Evolutionary conservation across 2,113 vertebrate genomes (phyloP), one percentile per base, ranked within the genome.

Genomic region (Sinocyclocheilus maitianheensis): DNA sequence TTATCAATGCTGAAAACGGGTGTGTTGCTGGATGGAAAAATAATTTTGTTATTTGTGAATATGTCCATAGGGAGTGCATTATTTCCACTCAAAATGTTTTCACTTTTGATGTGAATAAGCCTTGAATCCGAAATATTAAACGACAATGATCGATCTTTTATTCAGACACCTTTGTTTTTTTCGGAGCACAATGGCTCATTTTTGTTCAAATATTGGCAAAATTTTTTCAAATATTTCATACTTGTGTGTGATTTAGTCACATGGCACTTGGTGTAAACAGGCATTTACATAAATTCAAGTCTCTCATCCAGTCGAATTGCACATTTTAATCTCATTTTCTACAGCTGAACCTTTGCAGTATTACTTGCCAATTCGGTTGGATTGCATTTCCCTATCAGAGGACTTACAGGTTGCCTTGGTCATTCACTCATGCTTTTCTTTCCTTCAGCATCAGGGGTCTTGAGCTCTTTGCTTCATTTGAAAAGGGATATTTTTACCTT

Each of bases 401-500:
- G 46, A 48, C 46, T 22, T 16, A 11, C 53, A 51, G 48, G 2
- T 51, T 51, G 48, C 48, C 48, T 48, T 3, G 48, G 75, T 53
- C 75, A 6, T 51, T 53, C 46, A 26, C 10, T 40, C 30, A 10
- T 72, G 26, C 20, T 22, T n/a, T 74, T 55, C 80, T 82, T 82
- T 71, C 81, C 18, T 83, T 71, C 1, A 69, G 81, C 46, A n/a
- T 71, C 46, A n/a, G 26, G 65, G 30, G 30, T 40, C 55, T 37
- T 80, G 13, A 4, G 20, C 12, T n/a, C 37, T 24, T 65, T 60
- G 18, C 55, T 60, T 20, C 55, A 22, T 22, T 72, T 8, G 7
- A 74, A 71, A 83, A 12, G 18, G 18, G n/a, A 81, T 24, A 75
- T 79, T 63, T 60, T 67, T 37, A 71, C 30, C 51, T 22, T 67